These are phyloP conservation scores for Rhodeus uyekii DNA, from an alignment of 2,797 vertebrate genomes.

Conservation along the genomic window DNA sequence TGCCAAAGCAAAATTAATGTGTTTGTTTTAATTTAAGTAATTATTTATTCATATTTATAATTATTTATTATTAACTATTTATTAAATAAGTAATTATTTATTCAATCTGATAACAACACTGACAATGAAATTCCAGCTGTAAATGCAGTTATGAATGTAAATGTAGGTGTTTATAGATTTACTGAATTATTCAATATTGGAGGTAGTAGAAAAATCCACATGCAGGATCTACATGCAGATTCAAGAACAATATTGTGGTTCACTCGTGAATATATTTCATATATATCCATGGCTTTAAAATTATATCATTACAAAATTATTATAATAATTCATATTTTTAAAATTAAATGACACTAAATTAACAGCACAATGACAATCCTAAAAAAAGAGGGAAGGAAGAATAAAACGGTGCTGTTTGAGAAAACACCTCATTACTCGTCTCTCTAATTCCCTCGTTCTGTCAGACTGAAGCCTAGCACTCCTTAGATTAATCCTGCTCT, in stretches of 20 bases:
- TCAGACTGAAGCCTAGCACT: constrained; percentile 68
- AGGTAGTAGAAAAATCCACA: too few relatives aligned
- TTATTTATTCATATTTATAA: too few relatives aligned
- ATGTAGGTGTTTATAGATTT: neutral
- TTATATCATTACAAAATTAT: neutral
- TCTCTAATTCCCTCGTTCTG: constrained; percentile 65
- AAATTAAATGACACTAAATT: neutral
- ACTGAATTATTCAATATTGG: neutral
- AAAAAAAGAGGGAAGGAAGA: neutral
- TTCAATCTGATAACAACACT: neutral
- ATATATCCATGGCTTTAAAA: neutral
- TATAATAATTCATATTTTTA: neutral
- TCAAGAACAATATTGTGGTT: too few relatives aligned
- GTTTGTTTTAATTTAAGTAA: too few relatives aligned
- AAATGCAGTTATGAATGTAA: neutral
- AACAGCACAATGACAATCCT: neutral
- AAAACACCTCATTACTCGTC: neutral
- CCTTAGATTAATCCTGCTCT: constrained; percentile 76
- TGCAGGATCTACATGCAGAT: too few relatives aligned
- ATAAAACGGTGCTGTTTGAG: neutral
- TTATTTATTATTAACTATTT: too few relatives aligned
- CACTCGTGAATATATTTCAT: neutral
- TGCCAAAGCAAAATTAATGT: neutral
- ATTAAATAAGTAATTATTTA: too few relatives aligned
- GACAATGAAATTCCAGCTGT: neutral